Evolutionary conservation across 2,797 vertebrate species (phyloP).

Genomic region (Alcedo quadribrachys): DNA sequence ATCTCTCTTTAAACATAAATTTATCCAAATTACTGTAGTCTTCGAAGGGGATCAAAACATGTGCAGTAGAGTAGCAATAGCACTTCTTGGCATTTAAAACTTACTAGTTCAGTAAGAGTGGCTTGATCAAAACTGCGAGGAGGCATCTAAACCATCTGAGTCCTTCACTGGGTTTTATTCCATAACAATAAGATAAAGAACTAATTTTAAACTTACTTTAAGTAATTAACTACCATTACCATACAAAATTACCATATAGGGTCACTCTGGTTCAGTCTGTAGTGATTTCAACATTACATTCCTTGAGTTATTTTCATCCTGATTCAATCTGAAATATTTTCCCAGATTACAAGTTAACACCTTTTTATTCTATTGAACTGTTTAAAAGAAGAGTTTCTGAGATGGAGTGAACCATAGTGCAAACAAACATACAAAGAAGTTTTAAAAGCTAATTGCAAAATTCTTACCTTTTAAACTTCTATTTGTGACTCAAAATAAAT

Average conservation of each 20-base stretch:
- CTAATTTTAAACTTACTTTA: not conserved
- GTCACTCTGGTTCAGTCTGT: not conserved
- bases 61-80: not conserved
- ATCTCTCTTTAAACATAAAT: not conserved
- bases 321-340: not conserved
- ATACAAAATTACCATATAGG: not conserved
- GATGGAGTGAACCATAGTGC: not conserved
- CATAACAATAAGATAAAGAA: not conserved
- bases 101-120: not conserved
- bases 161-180: not conserved
- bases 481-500: constrained; percentile 14
- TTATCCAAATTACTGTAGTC: not conserved
- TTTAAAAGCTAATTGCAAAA: constrained; percentile 5
- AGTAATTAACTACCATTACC: not conserved
- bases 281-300: not conserved
- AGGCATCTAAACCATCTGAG: not conserved
- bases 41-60: not conserved
- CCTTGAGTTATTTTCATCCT: not conserved
- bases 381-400: not conserved
- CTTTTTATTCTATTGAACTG: not conserved
- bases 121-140: not conserved
- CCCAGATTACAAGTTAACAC: not conserved
- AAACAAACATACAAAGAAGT: not conserved
- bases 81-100: not conserved
- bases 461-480: not conserved